Base-by-base conservation (phyloP, 2,888 invertebrate species). In the Ashinkailepas kermadecensis region DNA sequence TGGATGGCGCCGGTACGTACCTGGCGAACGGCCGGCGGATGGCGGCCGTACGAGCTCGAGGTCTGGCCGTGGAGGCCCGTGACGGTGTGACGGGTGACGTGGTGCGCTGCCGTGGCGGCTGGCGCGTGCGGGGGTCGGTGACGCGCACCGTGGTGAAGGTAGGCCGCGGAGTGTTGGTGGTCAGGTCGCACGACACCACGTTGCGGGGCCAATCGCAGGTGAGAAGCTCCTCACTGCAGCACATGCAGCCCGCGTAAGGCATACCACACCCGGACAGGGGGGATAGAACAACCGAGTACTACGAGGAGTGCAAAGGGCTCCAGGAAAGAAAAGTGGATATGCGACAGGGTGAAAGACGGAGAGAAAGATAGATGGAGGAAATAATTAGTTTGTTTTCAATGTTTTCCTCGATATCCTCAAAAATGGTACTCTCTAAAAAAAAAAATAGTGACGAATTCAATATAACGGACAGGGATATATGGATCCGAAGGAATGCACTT, bases 131-230 rank as follows among this genome's bases (percentile, higher is more conserved):
- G 1, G 56, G 56, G 54, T 56, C 54, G 10, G 74, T 74, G 74
- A 70, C 15, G 15, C 13, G 25, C 70, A 70, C 70, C 15, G 70
- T 70, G 70, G 23, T 70, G 70, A 70, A 15, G 23, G 39, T 25
- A 4, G 70, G 83, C 11, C 83, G 81, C 56, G 81, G 58, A 1
- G 57, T 23, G 39, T 25, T 25, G 15, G 54, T 21, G 79, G 82
- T 67, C 15, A 62, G 64, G 18, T 67, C 78, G 78, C 79, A 82
- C 62, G 82, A 82, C 11, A 78, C 82, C 0, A 84, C 96, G 89
- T 96, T 96, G 85, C 96, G 91, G 84, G 96, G 96, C 96, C 96
- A 96, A 89, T 96, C 96, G 87, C 96, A 96, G 81, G 96, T 96
- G 90, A 96, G 95, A 86, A 96, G 91, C 88, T 96, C 96, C 88